phyloP scores from a whole-genome alignment of 2,888 invertebrate species.

The Spisula subtruncata region DNA sequence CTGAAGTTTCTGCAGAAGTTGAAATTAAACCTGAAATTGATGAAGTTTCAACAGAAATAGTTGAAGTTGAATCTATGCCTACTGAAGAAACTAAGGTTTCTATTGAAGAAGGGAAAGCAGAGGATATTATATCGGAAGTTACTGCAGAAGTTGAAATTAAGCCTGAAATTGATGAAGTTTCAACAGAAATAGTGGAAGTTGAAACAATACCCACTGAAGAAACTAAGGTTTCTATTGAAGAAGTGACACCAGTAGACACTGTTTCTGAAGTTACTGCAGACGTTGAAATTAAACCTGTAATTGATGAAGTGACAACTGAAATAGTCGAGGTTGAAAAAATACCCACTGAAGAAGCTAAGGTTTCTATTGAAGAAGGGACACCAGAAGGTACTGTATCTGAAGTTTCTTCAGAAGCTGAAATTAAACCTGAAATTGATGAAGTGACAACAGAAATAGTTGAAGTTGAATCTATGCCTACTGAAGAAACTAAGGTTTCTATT shows the following conservation, averaged over 20 bases:
- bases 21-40: conserved; percentile 37
- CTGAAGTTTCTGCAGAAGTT: conserved; percentile 30
- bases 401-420: background rate
- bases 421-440: conserved; percentile 26
- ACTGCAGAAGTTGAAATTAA: conserved; percentile 41
- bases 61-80: conserved; percentile 25
- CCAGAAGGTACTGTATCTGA: background rate
- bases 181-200: conserved; percentile 37
- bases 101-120: conserved; percentile 22
- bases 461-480: conserved; percentile 38
- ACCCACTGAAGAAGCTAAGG: conserved; percentile 41
- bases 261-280: conserved; percentile 14
- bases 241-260: background rate
- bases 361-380: conserved; percentile 4
- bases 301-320: conserved; percentile 40
- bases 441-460: conserved; percentile 30
- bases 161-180: conserved; percentile 33
- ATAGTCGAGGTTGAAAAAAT: conserved; percentile 41
- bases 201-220: conserved; percentile 33
- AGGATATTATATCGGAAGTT: conserved; percentile 31
- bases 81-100: conserved; percentile 36
- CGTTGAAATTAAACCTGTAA: conserved; percentile 13
- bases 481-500: conserved; percentile 18
- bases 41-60: background rate
- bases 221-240: conserved; percentile 36